Base-by-base conservation (phyloP, 2,888 invertebrate genomes). In the Drosophila nigritarsus region DNA sequence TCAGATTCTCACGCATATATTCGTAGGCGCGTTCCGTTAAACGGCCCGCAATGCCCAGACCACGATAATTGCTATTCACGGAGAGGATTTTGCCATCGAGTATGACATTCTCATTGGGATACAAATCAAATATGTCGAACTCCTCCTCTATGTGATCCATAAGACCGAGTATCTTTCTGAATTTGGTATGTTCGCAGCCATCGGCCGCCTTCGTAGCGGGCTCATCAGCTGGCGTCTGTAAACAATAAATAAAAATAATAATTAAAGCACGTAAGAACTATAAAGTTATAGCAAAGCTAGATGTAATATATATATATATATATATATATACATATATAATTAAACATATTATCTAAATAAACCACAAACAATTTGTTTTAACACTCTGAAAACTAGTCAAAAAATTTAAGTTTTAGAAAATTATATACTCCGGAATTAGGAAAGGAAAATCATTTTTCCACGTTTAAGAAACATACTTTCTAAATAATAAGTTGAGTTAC, bases 151-250 rank as follows among this genome's bases (percentile, higher is more conserved):
- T 93, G 71, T 92, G 86, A 50, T 94, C 92, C 88, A 95, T 92
- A 4, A 95, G 89, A 13, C 89, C 83, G 15, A 94, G 90, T 63
- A 95, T 94, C 87, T 94, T 94, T 66, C 93, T 93, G 79, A 95
- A 95, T 80, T 94, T 94, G 2, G 91, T 90, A 90, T 95, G 94
- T 24, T 91, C 83, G 77, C 94, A 94, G 15, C 75, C 65, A 13
- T 91, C 90, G 11, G 89, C 86, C 0, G 87, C 68, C 60, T 83
- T 88, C 30, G 78, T 86, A 40, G 45, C 8, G 1, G 78, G 65
- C 20, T 73, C 71, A 20, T 65, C 79, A 30, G 80, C 60, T 30
- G 82, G 36, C 2, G 49, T 7, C 60, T 73, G 20, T 0, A 54
- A 42, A 8, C 2, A 15, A 13, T 29, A n/a, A 13, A 18, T 24